Conservation (phyloP, 2,797 vertebrate genomes). For the Hippopotamyrus pictus region DNA sequence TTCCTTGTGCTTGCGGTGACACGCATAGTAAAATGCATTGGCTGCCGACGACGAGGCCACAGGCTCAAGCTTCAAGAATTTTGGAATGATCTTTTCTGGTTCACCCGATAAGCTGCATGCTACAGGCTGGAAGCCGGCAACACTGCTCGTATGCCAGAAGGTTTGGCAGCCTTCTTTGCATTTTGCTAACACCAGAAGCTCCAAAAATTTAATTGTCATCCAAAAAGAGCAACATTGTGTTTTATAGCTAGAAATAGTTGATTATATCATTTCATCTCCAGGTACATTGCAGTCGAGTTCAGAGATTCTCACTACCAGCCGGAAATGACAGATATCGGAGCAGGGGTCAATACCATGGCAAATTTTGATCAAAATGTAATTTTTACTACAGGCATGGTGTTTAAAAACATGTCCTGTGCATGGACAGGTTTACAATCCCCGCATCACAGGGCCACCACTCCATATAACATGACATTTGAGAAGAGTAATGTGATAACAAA, state of each 20-base stretch:
- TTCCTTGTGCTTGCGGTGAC: not conserved
- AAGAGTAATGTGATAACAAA: not conserved
- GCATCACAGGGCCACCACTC: not conserved
- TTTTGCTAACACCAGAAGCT: not conserved
- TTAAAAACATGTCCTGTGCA: not conserved
- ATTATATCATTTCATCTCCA: not conserved
- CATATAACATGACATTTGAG: not conserved
- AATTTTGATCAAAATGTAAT: not conserved
- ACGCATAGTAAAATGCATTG: not conserved
- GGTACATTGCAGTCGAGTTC: not conserved
- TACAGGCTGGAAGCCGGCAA: not conserved
- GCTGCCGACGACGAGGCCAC: not conserved
- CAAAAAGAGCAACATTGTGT: slow-evolving; percentile 6
- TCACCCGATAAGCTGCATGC: not conserved
- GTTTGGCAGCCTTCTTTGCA: not conserved
- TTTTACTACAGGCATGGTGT: not conserved
- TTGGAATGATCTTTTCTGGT: not conserved
- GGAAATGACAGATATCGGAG: not conserved
- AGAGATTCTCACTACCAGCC: not conserved
- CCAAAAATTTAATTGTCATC: not conserved
- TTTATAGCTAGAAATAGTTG: not conserved
- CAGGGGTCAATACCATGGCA: not conserved
- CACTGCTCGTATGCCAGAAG: not conserved
- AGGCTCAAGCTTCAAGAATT: not conserved
- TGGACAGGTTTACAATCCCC: not conserved